These are phyloP conservation scores for Channa maculata DNA, from an alignment of 2,113 vertebrate species.

Conservation along the genomic window DNA sequence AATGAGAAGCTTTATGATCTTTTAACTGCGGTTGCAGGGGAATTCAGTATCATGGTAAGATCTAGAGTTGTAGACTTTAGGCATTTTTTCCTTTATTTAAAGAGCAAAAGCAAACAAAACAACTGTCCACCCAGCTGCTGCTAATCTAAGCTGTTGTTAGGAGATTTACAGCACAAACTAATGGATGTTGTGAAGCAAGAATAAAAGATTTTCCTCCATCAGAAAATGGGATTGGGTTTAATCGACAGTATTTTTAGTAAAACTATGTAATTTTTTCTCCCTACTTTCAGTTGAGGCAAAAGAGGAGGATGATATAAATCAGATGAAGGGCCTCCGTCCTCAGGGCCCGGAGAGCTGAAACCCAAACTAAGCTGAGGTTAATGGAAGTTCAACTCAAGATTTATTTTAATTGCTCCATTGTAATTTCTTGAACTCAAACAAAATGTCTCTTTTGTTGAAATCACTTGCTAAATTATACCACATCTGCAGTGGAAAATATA, in stretches of 20 bases:
- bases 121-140: constrained; percentile 17
- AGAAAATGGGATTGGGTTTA: constrained; percentile 48
- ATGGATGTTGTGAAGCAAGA: constrained; percentile 44
- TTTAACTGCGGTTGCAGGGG: neutral
- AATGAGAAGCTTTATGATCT: neutral
- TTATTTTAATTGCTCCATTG: constrained; percentile 84
- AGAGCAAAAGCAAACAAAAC: constrained; percentile 21
- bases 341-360: constrained; percentile 65
- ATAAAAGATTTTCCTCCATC: constrained; percentile 25
- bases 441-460: constrained; percentile 79
- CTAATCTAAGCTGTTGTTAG: constrained; percentile 30
- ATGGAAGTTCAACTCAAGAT: constrained; percentile 81
- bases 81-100: neutral
- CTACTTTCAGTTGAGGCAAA: constrained; percentile 50
- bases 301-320: constrained; percentile 78
- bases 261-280: constrained; percentile 56
- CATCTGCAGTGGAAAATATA: constrained; percentile 72
- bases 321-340: constrained; percentile 66
- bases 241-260: constrained; percentile 45
- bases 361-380: constrained; percentile 77
- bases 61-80: neutral
- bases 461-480: constrained; percentile 70
- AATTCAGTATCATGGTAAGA: neutral
- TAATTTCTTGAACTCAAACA: constrained; percentile 79
- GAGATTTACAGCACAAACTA: constrained; percentile 62